These are phyloP conservation scores for Zeugodacus cucurbitae DNA, from an alignment of 1,140 invertebrate genomes.

Conservation along the genomic window DNA sequence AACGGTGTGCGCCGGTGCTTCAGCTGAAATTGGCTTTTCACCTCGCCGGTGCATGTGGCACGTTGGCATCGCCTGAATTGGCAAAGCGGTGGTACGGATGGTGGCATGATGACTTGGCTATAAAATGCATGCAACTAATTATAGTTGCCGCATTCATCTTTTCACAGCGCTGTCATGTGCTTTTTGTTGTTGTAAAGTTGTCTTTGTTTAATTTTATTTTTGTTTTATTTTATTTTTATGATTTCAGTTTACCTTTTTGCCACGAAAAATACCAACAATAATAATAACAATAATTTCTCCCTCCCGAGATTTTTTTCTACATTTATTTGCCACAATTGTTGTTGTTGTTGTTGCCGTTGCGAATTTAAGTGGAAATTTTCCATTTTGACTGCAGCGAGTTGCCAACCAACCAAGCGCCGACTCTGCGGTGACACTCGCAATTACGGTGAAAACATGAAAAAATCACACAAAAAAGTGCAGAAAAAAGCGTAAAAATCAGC, in stretches of 20 bases:
- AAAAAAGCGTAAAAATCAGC: neutral
- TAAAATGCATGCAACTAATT: slow-evolving; percentile 38
- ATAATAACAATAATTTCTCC: slow-evolving; percentile 38
- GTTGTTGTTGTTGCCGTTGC: neutral
- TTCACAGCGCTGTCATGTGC: neutral
- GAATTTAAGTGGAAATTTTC: slow-evolving; percentile 35
- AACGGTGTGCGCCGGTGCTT: neutral
- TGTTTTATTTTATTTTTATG: neutral
- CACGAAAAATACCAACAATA: neutral
- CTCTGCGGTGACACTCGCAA: neutral
- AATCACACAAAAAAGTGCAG: neutral
- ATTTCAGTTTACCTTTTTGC: neutral
- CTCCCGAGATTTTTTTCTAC: neutral
- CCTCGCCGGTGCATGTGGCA: slow-evolving; percentile 8
- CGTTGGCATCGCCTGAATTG: neutral
- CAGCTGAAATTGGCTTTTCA: slow-evolving; percentile 38
- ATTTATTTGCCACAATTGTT: neutral
- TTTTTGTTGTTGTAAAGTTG: neutral
- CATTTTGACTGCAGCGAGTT: neutral
- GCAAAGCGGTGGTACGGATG: neutral
- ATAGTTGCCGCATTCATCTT: slow-evolving; percentile 21
- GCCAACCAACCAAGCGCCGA: neutral
- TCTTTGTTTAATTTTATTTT: neutral
- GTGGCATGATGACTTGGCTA: slow-evolving; percentile 1
- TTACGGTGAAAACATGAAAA: slow-evolving; percentile 8